Percentiles rank a stretch among this genome's conserved stretches.
Conservation (phyloP, 2,888 invertebrate genomes). For the Watsonalla binaria region DNA sequence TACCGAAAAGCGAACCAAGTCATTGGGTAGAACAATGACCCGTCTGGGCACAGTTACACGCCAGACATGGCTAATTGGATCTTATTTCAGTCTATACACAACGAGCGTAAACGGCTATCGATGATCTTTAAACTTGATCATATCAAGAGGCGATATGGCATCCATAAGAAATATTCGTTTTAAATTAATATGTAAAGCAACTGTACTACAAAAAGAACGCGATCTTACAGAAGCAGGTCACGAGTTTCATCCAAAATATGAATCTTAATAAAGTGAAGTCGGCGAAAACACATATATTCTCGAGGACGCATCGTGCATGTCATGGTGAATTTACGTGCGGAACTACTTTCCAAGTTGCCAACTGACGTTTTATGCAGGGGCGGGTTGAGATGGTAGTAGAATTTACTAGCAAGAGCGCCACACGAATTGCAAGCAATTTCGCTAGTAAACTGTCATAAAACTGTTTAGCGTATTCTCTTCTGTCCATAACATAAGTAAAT, state of each 20-base stretch:
- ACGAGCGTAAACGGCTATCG: conserved; percentile 12
- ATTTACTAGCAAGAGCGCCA: neutral
- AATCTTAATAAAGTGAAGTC: conserved; percentile 29
- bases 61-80: conserved; percentile 24
- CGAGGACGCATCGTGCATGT: conserved; percentile 19
- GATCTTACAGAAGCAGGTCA: conserved; percentile 25
- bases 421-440: neutral
- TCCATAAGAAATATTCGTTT: conserved; percentile 9
- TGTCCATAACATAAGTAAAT: no score
- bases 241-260: conserved; percentile 27
- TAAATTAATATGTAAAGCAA: neutral
- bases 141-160: conserved; percentile 9
- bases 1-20: conserved; percentile 40
- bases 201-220: conserved; percentile 1
- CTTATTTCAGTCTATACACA: conserved; percentile 20
- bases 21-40: conserved; percentile 52
- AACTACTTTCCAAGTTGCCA: conserved; percentile 21
- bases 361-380: conserved; percentile 6
- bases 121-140: conserved; percentile 5
- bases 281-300: conserved; percentile 37
- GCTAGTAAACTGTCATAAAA: neutral
- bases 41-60: conserved; percentile 24
- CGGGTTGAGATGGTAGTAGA: neutral
- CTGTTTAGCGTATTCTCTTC: no score
- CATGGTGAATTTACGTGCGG: conserved; percentile 25